Conservation (phyloP, 2,797 vertebrate genomes). For the Hyperoplus lanceolatus region DNA sequence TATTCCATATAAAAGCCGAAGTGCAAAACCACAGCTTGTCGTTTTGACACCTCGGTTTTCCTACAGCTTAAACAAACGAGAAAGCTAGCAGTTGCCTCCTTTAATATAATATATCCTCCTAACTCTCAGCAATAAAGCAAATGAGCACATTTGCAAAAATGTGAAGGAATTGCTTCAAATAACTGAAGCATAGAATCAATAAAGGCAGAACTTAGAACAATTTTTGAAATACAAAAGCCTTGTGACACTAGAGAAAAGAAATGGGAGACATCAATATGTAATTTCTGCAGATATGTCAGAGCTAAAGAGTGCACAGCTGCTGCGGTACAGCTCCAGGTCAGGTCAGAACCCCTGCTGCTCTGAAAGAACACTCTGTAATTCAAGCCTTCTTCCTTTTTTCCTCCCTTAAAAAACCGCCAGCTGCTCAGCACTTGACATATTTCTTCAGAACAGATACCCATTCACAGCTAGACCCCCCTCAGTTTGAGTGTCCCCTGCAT, state of each 20-base stretch:
- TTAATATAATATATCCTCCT: background rate
- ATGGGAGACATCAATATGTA: conserved; percentile 7
- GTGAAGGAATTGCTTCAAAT: background rate
- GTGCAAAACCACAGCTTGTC: background rate
- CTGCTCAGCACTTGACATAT: conserved; percentile 47
- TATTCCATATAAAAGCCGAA: background rate
- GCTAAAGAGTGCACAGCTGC: conserved; percentile 57
- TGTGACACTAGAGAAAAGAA: background rate
- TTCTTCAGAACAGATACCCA: conserved; percentile 42
- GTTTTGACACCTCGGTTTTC: background rate
- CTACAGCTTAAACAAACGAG: background rate
- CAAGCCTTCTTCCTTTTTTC: conserved; percentile 37
- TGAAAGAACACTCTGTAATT: conserved; percentile 59
- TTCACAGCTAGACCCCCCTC: conserved; percentile 46
- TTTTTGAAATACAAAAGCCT: background rate
- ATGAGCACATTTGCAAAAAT: background rate
- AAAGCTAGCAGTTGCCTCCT: background rate
- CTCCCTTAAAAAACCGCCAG: conserved; percentile 42
- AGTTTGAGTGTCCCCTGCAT: conserved; percentile 37
- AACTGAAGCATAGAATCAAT: background rate
- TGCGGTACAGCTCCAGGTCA: conserved; percentile 19
- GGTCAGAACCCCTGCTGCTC: conserved; percentile 57
- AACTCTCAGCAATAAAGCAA: background rate
- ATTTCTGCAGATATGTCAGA: conserved; percentile 23
- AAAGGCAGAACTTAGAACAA: background rate